Conservation (phyloP, 2,797 vertebrate species). For the Callimico goeldii region DNA sequence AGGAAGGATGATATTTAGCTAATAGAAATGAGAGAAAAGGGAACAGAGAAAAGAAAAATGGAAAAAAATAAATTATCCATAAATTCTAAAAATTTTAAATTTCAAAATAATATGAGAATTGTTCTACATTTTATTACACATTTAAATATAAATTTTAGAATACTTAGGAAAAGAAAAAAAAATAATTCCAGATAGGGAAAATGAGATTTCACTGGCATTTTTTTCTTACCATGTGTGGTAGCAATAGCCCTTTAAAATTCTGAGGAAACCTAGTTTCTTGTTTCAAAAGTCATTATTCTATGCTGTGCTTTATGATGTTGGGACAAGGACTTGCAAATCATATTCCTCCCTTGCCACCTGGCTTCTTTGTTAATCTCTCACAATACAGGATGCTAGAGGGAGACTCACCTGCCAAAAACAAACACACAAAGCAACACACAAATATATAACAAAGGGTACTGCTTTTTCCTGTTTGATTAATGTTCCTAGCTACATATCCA, state of each 20-base stretch:
- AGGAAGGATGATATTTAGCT: neutral
- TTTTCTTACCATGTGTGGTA: neutral
- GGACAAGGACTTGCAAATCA: neutral
- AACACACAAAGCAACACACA: neutral
- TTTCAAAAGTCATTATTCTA: neutral
- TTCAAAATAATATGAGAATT: neutral
- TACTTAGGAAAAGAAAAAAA: neutral
- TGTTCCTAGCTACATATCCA: neutral
- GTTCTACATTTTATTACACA: neutral
- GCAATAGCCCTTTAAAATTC: neutral
- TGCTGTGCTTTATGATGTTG: neutral
- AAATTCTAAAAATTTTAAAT: neutral
- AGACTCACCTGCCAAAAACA: neutral
- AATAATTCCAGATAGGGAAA: neutral
- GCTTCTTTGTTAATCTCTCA: neutral
- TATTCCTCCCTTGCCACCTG: neutral
- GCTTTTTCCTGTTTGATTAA: neutral
- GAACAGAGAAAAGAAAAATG: neutral
- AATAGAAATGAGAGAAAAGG: neutral
- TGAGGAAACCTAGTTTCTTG: neutral
- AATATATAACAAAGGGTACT: neutral
- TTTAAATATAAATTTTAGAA: neutral
- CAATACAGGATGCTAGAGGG: neutral
- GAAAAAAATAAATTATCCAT: neutral
- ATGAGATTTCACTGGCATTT: neutral